A percentile compares a stretch with the other conserved stretches of the same genome.
Conservation (phyloP, 2,888 invertebrate genomes). For the Habroteleia sp. region DNA sequence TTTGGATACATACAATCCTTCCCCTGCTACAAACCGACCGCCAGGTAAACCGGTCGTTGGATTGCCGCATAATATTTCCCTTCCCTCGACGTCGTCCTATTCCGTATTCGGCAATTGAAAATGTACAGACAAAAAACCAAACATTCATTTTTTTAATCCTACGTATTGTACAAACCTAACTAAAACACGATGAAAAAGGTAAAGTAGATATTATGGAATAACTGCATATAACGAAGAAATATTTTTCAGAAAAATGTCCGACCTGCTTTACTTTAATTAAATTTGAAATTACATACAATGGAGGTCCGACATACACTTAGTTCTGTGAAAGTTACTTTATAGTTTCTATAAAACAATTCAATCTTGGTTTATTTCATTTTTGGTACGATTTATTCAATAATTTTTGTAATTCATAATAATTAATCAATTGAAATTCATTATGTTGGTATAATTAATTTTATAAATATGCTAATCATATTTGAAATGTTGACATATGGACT, state of each 20-base stretch:
- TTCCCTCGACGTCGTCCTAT: slow-evolving; percentile 75
- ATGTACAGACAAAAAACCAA: slow-evolving; percentile 58
- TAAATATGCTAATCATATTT: too few species aligned
- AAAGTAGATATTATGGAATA: neutral
- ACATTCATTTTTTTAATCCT: too few species aligned
- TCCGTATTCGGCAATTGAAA: slow-evolving; percentile 73
- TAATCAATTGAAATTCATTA: too few species aligned
- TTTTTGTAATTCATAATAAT: too few species aligned
- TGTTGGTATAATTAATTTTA: too few species aligned
- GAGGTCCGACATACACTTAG: too few species aligned
- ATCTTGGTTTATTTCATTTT: too few species aligned
- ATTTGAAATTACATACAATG: too few species aligned
- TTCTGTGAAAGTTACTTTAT: too few species aligned
- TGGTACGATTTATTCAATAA: too few species aligned
- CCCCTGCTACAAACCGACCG: slow-evolving; percentile 76
- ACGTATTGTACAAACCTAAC: slow-evolving; percentile 38
- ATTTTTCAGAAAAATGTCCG: slow-evolving; percentile 26
- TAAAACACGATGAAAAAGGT: slow-evolving; percentile 21
- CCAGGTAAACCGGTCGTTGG: slow-evolving; percentile 77
- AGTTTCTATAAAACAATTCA: too few species aligned
- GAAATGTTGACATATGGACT: neutral
- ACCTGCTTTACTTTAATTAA: too few species aligned
- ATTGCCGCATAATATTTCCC: slow-evolving; percentile 73
- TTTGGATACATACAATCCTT: slow-evolving; percentile 78
- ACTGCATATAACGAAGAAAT: slow-evolving; percentile 1